A percentile compares a stretch with the other conserved stretches of the same genome.
Conservation (phyloP, 2,888 invertebrate species). For the Melanotus villosus region DNA sequence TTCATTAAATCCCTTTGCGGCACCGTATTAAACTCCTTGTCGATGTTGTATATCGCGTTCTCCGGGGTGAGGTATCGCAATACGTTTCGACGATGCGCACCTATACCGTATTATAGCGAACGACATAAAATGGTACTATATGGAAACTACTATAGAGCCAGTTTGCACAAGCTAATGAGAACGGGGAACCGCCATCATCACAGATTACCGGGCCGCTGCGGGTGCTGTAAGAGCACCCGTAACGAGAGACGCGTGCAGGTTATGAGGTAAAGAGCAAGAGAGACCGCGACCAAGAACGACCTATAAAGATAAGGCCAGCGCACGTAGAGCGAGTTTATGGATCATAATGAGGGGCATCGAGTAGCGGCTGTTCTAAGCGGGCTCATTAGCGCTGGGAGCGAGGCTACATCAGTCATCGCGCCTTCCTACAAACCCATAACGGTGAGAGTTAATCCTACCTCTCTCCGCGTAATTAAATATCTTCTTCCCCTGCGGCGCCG, state of each 20-base stretch:
- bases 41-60: slow-evolving; percentile 7
- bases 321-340: slow-evolving; percentile 47
- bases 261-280: slow-evolving; percentile 33
- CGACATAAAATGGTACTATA: slow-evolving; percentile 43
- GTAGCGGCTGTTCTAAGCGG: slow-evolving; percentile 48
- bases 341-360: slow-evolving; percentile 49
- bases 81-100: slow-evolving; percentile 20
- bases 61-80: not conserved
- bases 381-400: slow-evolving; percentile 47
- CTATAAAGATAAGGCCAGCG: slow-evolving; percentile 48
- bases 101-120: slow-evolving; percentile 36
- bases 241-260: slow-evolving; percentile 34
- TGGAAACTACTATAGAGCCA: slow-evolving; percentile 45
- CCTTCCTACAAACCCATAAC: slow-evolving; percentile 47
- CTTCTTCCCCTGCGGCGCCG: slow-evolving; percentile 43
- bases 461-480: slow-evolving; percentile 48
- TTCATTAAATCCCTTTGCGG: slow-evolving; percentile 6
- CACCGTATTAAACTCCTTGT: slow-evolving; percentile 16
- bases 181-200: slow-evolving; percentile 48
- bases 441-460: slow-evolving; percentile 47
- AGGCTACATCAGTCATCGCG: slow-evolving; percentile 48
- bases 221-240: slow-evolving; percentile 39
- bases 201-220: slow-evolving; percentile 45
- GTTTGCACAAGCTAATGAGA: slow-evolving; percentile 48
- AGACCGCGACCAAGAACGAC: slow-evolving; percentile 39